Base-by-base conservation (phyloP, 2,888 invertebrate species). In the Drosophila testacea region DNA sequence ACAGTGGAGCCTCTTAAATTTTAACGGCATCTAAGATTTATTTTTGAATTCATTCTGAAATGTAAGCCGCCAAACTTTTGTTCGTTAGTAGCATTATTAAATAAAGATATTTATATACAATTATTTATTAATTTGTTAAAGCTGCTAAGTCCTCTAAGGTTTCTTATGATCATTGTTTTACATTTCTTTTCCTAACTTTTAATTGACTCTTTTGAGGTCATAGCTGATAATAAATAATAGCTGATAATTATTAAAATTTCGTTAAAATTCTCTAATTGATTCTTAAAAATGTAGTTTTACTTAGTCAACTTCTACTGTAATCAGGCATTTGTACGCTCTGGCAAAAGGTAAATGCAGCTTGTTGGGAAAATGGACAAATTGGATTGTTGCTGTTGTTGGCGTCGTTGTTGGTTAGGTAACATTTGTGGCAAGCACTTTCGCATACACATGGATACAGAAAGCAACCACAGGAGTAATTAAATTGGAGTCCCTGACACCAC, bases 401-500 rank as follows among this genome's bases (percentile, higher is more conserved):
- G 38, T 50, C 34, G 54, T 32, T 47, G 30, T 16, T 32, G 27
- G 30, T 50, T 64, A 22, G 34, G 32, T 51, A 48, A 75, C 56
- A 57, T 72, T 73, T 62, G 73, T 52, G 62, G 73, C 52, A 67
- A 13, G 41, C 55, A 57, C 22, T 42, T 9, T 1, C n/a, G 10
- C 16, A 65, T 36, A 41, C 22, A 61, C 38, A 52, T 47, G 57
- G 38, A 32, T 6, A 13, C 28, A 16, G 27, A 57, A 51, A 10
- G 60, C 79, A 66, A 68, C 72, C 73, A 67, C 76, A 82, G 54
- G 65, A 62, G 88, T 89, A 89, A 89, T 89, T 89, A 90, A 89
- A 90, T 89, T 89, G 78, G 75, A 77, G 56, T 75, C 63, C n/a
- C 44, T 34, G 52, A 44, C 30, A 32, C 38, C 44, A 47, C 42